A percentile compares a stretch with the other conserved stretches of the same genome.
phyloP scores from a whole-genome alignment of 2,888 invertebrate species.

The Patella ulyssiponensis region DNA sequence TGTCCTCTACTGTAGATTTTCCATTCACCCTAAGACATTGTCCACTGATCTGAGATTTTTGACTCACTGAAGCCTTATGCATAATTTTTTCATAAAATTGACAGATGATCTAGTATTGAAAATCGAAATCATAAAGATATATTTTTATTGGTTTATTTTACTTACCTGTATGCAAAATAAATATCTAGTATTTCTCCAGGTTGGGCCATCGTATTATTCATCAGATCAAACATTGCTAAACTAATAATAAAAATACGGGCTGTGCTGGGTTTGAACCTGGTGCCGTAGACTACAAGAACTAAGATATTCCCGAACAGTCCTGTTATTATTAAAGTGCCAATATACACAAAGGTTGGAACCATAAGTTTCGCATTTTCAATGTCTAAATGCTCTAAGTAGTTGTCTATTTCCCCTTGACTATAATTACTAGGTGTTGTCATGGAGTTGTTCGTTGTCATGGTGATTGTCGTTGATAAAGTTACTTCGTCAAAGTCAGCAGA shows the following conservation, averaged over 20 bases:
- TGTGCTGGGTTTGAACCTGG: background rate
- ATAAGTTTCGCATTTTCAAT: background rate
- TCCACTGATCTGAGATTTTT: too few species aligned
- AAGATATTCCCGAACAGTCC: background rate
- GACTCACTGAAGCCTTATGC: too few species aligned
- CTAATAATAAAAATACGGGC: background rate
- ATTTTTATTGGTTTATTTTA: background rate
- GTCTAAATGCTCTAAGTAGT: background rate
- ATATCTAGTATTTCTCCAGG: background rate
- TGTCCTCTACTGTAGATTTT: too few species aligned
- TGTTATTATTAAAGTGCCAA: background rate
- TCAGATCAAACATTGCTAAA: background rate
- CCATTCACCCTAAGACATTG: too few species aligned
- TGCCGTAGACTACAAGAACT: background rate
- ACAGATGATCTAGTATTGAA: too few species aligned
- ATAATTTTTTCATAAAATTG: too few species aligned
- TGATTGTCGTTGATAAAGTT: background rate
- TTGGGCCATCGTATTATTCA: constrained; percentile 1
- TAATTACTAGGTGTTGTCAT: background rate
- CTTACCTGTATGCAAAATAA: background rate
- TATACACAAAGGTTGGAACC: background rate
- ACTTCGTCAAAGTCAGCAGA: too few species aligned
- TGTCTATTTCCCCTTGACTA: background rate
- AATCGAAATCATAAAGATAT: too few species aligned
- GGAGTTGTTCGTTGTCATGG: background rate